Evolutionary conservation across 2,113 vertebrate genomes (phyloP).

Genomic region (Numenius arquata): DNA sequence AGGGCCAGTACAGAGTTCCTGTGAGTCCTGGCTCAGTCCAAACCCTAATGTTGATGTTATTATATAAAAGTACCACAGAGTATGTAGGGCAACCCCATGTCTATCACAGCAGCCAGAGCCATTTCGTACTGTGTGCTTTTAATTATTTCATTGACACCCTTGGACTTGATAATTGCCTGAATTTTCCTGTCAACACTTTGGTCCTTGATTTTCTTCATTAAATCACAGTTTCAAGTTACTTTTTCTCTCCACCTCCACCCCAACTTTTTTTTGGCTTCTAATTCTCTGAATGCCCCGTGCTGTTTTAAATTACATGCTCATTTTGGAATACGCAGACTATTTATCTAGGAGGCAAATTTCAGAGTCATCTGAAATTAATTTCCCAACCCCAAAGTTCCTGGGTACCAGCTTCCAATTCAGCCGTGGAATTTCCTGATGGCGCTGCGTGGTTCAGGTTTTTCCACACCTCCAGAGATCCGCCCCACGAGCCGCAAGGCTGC

Average conservation of each 20-base stretch:
- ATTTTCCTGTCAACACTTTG: conserved; percentile 45
- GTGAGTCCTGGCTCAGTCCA: background rate
- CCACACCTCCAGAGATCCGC: background rate
- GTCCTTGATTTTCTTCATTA: conserved; percentile 1
- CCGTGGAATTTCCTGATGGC: conserved; percentile 64
- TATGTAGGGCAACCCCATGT: background rate
- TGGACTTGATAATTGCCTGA: conserved; percentile 47
- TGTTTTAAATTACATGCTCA: conserved; percentile 68
- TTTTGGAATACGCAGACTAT: conserved; percentile 49
- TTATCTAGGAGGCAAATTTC: conserved; percentile 66
- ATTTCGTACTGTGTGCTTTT: background rate
- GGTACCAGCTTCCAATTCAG: conserved; percentile 68
- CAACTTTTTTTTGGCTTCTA: background rate
- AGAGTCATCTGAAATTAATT: conserved; percentile 71
- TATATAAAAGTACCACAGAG: background rate
- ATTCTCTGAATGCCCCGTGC: conserved; percentile 9
- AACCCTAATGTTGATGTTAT: background rate
- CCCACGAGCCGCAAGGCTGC: background rate
- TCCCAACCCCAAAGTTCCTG: conserved; percentile 58
- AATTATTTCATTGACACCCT: conserved; percentile 46
- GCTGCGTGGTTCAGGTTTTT: conserved; percentile 8
- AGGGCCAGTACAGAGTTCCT: background rate
- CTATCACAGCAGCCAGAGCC: background rate
- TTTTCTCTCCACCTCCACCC: background rate
- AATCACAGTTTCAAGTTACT: conserved; percentile 22